Conservation (phyloP, 2,113 vertebrate species). For the Dinomys branickii region DNA sequence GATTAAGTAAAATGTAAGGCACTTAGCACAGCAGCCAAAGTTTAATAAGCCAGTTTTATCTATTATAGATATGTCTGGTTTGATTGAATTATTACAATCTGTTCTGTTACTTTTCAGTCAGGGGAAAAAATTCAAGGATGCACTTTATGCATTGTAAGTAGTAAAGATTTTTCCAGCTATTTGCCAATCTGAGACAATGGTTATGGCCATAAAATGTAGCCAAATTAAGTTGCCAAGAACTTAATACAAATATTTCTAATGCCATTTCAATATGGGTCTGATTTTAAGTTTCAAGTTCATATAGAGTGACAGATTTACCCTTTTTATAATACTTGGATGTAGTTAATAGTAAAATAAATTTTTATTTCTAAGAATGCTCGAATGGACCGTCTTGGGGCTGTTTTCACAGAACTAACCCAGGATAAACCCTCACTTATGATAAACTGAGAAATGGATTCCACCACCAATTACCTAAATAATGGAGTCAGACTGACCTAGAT, state of each 20-base stretch:
- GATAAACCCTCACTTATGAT: not conserved
- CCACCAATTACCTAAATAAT: not conserved
- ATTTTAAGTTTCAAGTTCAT: not conserved
- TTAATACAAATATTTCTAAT: not conserved
- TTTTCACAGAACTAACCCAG: not conserved
- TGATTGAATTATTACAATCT: not conserved
- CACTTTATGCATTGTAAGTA: not conserved
- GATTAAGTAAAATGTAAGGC: not conserved
- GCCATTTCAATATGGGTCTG: not conserved
- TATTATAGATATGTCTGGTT: not conserved
- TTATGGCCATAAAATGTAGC: not conserved
- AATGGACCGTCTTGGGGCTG: not conserved
- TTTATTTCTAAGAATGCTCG: not conserved
- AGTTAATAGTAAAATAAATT: conserved; percentile 30
- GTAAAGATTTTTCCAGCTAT: not conserved
- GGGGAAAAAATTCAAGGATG: not conserved
- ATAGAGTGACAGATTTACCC: not conserved
- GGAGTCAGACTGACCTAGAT: not conserved
- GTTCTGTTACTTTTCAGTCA: not conserved
- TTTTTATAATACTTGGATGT: not conserved
- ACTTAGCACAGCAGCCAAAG: not conserved
- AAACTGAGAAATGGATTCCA: not conserved
- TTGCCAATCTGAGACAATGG: not conserved
- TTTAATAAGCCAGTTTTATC: not conserved
- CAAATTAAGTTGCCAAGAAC: not conserved